Conservation (phyloP, 2,113 vertebrate genomes). For the Centropristis striata region DNA sequence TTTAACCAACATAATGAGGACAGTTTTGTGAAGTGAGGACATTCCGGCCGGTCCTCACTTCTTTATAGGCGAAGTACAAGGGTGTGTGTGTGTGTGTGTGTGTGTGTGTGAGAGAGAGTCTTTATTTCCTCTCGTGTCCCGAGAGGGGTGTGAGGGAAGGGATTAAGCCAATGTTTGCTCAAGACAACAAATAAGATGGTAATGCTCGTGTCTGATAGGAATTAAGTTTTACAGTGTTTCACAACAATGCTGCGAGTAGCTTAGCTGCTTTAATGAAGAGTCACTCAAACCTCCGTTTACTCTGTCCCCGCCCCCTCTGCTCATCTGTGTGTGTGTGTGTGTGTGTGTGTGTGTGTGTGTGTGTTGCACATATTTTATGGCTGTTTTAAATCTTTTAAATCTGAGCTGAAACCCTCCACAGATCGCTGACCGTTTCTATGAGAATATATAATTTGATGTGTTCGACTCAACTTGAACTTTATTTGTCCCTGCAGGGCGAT, state of each 20-base stretch:
- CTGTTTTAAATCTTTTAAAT: neutral
- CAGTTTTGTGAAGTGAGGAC: no score
- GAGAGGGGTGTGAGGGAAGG: neutral
- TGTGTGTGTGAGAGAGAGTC: neutral
- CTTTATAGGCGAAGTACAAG: no score
- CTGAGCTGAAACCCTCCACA: neutral
- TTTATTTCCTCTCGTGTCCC: constrained; percentile 27
- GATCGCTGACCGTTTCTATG: neutral
- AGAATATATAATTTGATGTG: no score
- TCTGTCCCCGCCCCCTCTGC: neutral
- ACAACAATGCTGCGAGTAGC: neutral
- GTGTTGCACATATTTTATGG: neutral
- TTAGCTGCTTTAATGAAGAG: constrained; percentile 4
- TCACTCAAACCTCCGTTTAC: neutral
- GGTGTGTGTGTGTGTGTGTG: constrained; percentile 8
- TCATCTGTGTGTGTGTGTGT: neutral
- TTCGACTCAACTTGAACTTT: no score
- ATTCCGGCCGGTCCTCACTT: no score
- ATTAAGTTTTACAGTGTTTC: constrained; percentile 17
- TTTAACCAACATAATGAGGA: no score
- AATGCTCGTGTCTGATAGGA: constrained; percentile 40
- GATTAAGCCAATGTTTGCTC: constrained; percentile 47
- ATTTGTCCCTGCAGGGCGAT: no score
- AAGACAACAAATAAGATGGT: constrained; percentile 40
- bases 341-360: neutral